Percentiles rank a stretch among this genome's conserved stretches.
These are phyloP conservation scores for Helicorthomorpha holstii DNA, from an alignment of 1,140 invertebrate genomes.

Conservation along the genomic window DNA sequence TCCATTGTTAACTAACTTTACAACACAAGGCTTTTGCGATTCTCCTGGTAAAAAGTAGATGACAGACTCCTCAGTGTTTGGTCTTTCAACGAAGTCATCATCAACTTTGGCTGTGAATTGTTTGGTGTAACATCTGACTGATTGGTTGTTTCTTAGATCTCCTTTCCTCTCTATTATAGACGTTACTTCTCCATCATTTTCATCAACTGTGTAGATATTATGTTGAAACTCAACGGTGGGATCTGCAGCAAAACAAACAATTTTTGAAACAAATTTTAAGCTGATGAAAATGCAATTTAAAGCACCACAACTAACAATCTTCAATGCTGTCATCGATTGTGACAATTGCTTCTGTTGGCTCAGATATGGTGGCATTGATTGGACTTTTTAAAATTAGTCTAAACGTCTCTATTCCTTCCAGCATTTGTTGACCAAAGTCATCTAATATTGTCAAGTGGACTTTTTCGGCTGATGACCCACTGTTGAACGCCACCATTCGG, in stretches of 20 bases:
- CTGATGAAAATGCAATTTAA: too few relatives aligned
- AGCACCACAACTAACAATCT: constrained; percentile 22
- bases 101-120: constrained; percentile 23
- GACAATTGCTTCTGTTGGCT: constrained; percentile 19
- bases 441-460: constrained; percentile 24
- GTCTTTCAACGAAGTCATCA: constrained; percentile 25
- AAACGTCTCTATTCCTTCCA: constrained; percentile 26
- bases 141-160: constrained; percentile 21
- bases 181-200: constrained; percentile 22
- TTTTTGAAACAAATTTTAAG: too few relatives aligned
- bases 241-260: constrained; percentile 16
- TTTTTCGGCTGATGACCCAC: constrained; percentile 21
- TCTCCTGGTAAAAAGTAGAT: constrained; percentile 23
- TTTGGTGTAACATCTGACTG: constrained; percentile 28
- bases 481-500: constrained; percentile 23
- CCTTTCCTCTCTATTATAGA: constrained; percentile 22
- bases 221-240: constrained; percentile 26
- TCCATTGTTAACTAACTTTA: constrained; percentile 21
- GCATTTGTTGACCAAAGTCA: constrained; percentile 22
- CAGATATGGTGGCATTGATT: constrained; percentile 20
- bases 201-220: constrained; percentile 19
- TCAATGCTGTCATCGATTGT: constrained; percentile 25
- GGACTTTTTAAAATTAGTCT: constrained; percentile 23
- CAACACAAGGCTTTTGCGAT: constrained; percentile 19
- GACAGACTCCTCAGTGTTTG: constrained; percentile 23